Evolutionary conservation across 2,113 vertebrate genomes (phyloP), one percentile per base, ranked within the genome.

Genomic region (Tetrax tetrax): DNA sequence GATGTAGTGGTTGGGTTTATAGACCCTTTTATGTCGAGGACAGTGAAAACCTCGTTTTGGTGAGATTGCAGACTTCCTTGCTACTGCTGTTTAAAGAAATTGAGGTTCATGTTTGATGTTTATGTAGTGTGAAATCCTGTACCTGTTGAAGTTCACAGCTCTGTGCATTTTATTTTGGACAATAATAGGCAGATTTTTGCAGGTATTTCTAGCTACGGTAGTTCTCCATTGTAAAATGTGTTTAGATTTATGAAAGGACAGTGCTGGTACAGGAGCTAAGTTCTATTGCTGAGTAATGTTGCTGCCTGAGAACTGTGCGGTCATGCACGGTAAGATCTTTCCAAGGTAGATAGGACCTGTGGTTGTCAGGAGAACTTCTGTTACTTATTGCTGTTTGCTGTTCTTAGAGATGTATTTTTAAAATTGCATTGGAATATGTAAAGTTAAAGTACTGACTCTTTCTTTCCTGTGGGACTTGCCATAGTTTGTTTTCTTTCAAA

Each of bases 101-200:
- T 53, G 47, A 80, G n/a, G 43, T 51, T 90, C 3, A 3, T 14
- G 24, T 65, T 78, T 66, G 48, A 21, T 53, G 43, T 71, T 83
- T 48, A 37, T 63, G 48, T 81, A 45, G 74, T 68, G 59, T 72
- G 59, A 84, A 84, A 92, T 61, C 23, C 37, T 48, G 27, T 75
- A 54, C 25, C 83, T 57, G 37, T 71, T 3, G 16, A 96, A 87
- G 31, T 66, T 87, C 47, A 69, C 4, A 7, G 50, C 56, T 65
- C 51, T 78, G 7, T 74, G 54, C 35, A n/a, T 82, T 94, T 88
- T 60, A 74, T 78, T 96, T 95, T 93, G 80, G 35, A 70, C 50
- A 45, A 28, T 54, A 88, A 47, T 41, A 82, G 63, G 29, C 31
- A 43, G 31, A 35, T 59, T 85, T 79, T 84, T 80, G 45, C 47